Evolutionary conservation across 2,888 invertebrate species (phyloP).

Genomic region (Mesorhabditis belari): DNA sequence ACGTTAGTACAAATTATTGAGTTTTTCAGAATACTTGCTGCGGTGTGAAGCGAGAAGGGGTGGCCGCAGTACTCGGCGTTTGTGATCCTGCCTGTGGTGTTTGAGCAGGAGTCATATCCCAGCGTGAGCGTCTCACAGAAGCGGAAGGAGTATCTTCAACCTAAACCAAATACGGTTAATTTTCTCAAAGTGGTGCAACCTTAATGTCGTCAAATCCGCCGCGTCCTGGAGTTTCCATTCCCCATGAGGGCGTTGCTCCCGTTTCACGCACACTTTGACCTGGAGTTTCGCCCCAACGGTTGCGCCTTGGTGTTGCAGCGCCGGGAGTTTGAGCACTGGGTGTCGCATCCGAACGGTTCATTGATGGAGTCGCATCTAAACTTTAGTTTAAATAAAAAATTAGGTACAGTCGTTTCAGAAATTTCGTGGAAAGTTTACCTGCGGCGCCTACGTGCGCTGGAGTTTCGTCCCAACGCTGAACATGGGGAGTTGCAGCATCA

Average conservation of each 20-base stretch:
- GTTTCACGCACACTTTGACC: conserved; percentile 66
- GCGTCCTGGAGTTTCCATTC: conserved; percentile 87
- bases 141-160: conserved; percentile 81
- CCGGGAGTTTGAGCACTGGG: conserved; percentile 64
- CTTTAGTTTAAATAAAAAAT: neutral
- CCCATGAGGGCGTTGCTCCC: conserved; percentile 73
- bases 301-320: conserved; percentile 66
- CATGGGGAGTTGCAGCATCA: conserved; percentile 66
- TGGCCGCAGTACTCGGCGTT: conserved; percentile 24
- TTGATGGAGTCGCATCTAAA: conserved; percentile 58
- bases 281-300: conserved; percentile 99
- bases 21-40: neutral
- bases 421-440: conserved; percentile 59
- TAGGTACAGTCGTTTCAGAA: neutral
- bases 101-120: conserved; percentile 88
- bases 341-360: conserved; percentile 83
- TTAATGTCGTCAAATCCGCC: conserved; percentile 44
- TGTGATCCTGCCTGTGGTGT: conserved; percentile 53
- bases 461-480: conserved; percentile 66
- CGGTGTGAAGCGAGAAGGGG: conserved; percentile 54
- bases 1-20: neutral
- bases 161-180: conserved; percentile 3
- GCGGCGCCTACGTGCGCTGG: conserved; percentile 61
- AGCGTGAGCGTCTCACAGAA: conserved; percentile 87
- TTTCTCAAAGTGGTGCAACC: conserved; percentile 4